A percentile compares a stretch with the other conserved stretches of the same genome.
These are phyloP conservation scores for Melanophora roralis DNA, from an alignment of 2,888 invertebrate genomes.

Conservation along the genomic window DNA sequence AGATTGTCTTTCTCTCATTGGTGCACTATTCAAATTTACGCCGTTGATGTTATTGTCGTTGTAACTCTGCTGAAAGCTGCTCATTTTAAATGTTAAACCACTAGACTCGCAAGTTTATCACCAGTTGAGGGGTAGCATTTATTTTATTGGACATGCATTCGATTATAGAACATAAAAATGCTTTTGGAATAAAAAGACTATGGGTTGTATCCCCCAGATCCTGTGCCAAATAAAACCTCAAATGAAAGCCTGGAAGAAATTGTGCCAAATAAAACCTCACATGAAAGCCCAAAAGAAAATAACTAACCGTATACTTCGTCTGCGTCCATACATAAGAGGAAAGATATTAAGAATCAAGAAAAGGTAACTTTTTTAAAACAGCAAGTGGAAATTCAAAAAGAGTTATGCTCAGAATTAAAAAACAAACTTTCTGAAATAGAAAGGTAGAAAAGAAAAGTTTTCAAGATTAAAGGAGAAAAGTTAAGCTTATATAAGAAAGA, in stretches of 20 bases:
- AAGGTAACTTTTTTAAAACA: conserved; percentile 6
- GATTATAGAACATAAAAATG: neutral
- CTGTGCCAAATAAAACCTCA: neutral
- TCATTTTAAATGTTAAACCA: too few relatives aligned
- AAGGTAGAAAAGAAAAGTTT: conserved; percentile 6
- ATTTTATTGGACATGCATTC: conserved; percentile 5
- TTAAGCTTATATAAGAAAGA: conserved; percentile 1
- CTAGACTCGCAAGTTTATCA: neutral
- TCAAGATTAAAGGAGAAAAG: neutral
- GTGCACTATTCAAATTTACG: too few relatives aligned
- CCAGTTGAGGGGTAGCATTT: neutral
- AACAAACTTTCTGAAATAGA: conserved; percentile 21
- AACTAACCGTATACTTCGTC: too few relatives aligned
- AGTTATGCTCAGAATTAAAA: conserved; percentile 6
- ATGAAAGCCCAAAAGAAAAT: too few relatives aligned
- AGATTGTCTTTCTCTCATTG: too few relatives aligned
- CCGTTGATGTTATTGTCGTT: too few relatives aligned
- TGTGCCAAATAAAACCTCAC: too few relatives aligned
- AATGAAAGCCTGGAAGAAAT: too few relatives aligned
- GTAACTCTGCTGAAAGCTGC: too few relatives aligned
- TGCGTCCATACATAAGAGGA: neutral
- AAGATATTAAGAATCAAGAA: neutral
- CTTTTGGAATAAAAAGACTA: neutral
- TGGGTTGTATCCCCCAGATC: neutral
- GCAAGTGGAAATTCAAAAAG: conserved; percentile 22